Percentiles rank a stretch among this genome's conserved stretches.
Evolutionary conservation across 2,888 invertebrate species (phyloP).

Genomic region (Ophonus ardosiacus): DNA sequence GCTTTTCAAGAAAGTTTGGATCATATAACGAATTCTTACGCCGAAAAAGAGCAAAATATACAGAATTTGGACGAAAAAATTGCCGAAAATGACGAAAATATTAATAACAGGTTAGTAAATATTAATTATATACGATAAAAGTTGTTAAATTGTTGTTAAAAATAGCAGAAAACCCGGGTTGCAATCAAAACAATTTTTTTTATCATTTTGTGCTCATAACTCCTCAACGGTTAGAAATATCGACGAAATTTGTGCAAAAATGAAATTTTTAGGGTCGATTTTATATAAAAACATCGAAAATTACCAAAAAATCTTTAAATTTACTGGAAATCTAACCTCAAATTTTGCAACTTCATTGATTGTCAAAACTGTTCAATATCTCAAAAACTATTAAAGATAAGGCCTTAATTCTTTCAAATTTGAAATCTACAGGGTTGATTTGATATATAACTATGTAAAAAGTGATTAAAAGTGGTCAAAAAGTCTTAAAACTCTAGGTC

Average conservation of each 20-base stretch:
- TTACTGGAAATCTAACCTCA: too few relatives aligned
- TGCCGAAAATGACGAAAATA: constrained; percentile 54
- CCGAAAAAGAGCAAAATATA: constrained; percentile 68
- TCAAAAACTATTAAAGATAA: too few relatives aligned
- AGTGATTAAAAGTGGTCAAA: background rate
- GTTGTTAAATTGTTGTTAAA: background rate
- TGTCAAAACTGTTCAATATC: too few relatives aligned
- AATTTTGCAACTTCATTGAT: too few relatives aligned
- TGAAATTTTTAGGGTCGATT: too few relatives aligned
- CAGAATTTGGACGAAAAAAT: constrained; percentile 67
- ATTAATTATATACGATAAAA: background rate
- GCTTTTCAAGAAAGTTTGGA: constrained; percentile 74
- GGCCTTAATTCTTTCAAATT: background rate
- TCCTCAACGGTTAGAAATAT: background rate
- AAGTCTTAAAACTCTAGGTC: too few relatives aligned
- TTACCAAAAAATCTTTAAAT: too few relatives aligned
- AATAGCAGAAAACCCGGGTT: background rate
- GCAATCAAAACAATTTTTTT: background rate
- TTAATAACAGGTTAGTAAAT: background rate
- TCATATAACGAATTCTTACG: constrained; percentile 73
- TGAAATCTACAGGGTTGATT: background rate
- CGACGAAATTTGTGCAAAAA: background rate
- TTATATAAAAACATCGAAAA: too few relatives aligned
- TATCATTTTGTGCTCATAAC: background rate
- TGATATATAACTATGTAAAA: background rate